A percentile compares a stretch with the other conserved stretches of the same genome.
phyloP scores from a whole-genome alignment of 2,888 invertebrate genomes.

The Acrobasis suavella region DNA sequence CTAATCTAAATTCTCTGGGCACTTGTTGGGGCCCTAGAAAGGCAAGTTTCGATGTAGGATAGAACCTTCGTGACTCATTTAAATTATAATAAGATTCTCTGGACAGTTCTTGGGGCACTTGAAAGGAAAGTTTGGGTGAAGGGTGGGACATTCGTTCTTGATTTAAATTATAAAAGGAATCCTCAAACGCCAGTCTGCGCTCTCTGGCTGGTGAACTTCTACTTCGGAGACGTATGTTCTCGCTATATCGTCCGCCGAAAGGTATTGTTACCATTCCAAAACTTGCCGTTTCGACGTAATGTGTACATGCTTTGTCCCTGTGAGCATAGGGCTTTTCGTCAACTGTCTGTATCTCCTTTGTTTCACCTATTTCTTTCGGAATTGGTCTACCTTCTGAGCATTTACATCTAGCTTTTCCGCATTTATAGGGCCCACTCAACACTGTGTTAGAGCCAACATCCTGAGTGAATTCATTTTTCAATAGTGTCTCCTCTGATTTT shows the following conservation, averaged over 20 bases:
- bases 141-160: background rate
- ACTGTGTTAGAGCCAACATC: slow-evolving; percentile 52
- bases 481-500: slow-evolving; percentile 42
- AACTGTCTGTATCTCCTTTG: slow-evolving; percentile 49
- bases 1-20: too few species aligned
- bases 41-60: background rate
- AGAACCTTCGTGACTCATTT: too few species aligned
- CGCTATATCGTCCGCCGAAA: background rate
- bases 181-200: background rate
- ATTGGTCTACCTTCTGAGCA: slow-evolving; percentile 34
- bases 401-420: slow-evolving; percentile 47
- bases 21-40: background rate
- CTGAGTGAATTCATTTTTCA: slow-evolving; percentile 40
- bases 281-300: slow-evolving; percentile 38
- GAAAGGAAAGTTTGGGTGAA: slow-evolving; percentile 1
- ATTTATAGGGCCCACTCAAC: slow-evolving; percentile 47
- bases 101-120: background rate
- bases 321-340: slow-evolving; percentile 30
- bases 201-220: background rate
- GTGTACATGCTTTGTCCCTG: slow-evolving; percentile 55
- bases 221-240: background rate
- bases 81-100: background rate
- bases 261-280: slow-evolving; percentile 38
- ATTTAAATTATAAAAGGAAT: background rate
- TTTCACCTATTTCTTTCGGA: slow-evolving; percentile 29